These are phyloP conservation scores for Henricia sp. DNA, from an alignment of 53 echinoderm and acorn worm genomes.

Conservation along the genomic window DNA sequence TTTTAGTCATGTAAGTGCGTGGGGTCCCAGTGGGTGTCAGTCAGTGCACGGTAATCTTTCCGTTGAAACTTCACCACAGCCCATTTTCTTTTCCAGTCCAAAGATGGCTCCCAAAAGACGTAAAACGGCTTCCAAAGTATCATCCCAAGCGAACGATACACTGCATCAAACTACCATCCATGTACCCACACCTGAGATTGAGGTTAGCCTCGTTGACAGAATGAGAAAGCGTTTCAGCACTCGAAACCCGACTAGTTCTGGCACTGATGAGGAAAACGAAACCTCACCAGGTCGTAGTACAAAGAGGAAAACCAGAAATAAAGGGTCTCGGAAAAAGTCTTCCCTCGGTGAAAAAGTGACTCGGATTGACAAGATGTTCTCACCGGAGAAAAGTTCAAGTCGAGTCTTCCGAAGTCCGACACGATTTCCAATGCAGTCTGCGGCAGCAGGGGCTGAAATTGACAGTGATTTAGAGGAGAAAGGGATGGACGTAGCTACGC, in stretches of 20 bases:
- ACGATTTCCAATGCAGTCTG: constrained; percentile 18
- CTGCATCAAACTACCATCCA: constrained; percentile 32
- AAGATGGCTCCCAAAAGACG: neutral
- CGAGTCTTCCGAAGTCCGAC: constrained; percentile 40
- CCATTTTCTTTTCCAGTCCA: too few species aligned
- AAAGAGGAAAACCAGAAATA: neutral
- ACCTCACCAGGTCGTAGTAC: neutral
- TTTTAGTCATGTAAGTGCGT: too few species aligned
- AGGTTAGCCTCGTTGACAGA: constrained; percentile 49
- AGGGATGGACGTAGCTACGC: too few species aligned
- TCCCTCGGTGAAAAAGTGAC: constrained; percentile 21
- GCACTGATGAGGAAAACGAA: neutral
- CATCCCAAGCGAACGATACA: constrained; percentile 7
- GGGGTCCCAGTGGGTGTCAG: too few species aligned
- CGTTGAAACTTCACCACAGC: too few species aligned
- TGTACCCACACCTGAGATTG: constrained; percentile 50
- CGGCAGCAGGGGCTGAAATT: neutral
- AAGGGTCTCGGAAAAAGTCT: neutral
- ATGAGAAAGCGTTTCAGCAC: constrained; percentile 54
- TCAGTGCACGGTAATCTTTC: too few species aligned
- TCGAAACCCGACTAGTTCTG: neutral
- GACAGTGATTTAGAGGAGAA: constrained; percentile 27
- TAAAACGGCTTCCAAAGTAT: neutral
- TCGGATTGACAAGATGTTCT: constrained; percentile 51
- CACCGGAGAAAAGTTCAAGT: constrained; percentile 2